Evolutionary conservation across 2,113 vertebrate species (phyloP).

Genomic region (Microcebus murinus): DNA sequence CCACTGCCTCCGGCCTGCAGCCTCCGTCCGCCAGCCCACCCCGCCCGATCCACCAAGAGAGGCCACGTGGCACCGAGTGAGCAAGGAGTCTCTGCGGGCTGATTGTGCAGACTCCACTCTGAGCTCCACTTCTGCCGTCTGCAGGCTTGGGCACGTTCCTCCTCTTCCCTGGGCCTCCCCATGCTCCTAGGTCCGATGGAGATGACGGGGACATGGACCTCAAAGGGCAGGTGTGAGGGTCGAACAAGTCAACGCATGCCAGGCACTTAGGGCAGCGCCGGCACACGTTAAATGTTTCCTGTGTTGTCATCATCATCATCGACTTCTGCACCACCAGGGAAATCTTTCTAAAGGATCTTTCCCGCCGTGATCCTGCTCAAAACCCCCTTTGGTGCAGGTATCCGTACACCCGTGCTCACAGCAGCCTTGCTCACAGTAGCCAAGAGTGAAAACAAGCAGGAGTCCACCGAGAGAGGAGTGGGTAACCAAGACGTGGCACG

Average conservation of each 20-base stretch:
- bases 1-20: no score
- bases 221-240: background rate
- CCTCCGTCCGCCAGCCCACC: rapidly evolving
- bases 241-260: background rate
- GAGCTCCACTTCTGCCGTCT: background rate
- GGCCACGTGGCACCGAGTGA: rapidly evolving
- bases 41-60: background rate
- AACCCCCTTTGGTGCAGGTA: background rate
- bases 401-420: background rate
- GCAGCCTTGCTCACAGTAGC: background rate
- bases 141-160: background rate
- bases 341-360: background rate
- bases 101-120: background rate
- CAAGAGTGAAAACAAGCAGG: background rate
- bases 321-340: background rate
- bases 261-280: background rate
- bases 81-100: background rate
- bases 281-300: background rate
- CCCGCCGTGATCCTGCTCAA: background rate
- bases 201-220: background rate
- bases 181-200: background rate
- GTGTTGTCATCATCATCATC: background rate
- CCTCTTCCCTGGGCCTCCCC: background rate
- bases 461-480: background rate
- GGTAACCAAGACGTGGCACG: background rate